Conservation (phyloP, 2,888 invertebrate genomes). For the Callimorpha dominula region DNA sequence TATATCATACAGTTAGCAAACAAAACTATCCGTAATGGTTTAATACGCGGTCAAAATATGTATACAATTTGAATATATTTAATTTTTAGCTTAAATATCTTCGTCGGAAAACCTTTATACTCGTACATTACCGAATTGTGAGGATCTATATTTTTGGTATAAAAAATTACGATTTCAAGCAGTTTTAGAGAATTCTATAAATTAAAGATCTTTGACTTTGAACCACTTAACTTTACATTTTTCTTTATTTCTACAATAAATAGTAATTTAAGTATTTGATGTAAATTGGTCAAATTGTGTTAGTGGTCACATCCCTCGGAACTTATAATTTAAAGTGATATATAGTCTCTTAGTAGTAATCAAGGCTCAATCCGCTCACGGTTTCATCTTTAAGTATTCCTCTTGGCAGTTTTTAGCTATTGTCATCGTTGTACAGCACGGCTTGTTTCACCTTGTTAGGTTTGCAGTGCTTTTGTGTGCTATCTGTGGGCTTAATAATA, state of each 20-base stretch:
- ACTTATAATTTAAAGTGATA: constrained; percentile 42
- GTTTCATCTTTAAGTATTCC: constrained; percentile 25
- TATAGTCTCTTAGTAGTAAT: constrained; percentile 37
- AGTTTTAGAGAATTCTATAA: no score
- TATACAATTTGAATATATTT: not conserved
- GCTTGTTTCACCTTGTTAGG: constrained; percentile 28
- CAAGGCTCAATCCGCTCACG: constrained; percentile 30
- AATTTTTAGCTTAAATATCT: not conserved
- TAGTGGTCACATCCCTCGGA: not conserved
- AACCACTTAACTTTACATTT: not conserved
- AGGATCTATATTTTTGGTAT: no score
- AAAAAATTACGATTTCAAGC: no score
- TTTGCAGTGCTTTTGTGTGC: constrained; percentile 22
- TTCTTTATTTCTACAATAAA: not conserved
- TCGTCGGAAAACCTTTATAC: not conserved
- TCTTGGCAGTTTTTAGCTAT: constrained; percentile 30
- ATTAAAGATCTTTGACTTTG: no score
- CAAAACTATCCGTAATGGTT: not conserved
- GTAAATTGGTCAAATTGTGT: not conserved
- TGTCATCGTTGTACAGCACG: constrained; percentile 5
- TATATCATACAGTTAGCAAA: not conserved
- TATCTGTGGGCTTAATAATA: constrained; percentile 42
- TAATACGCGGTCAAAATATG: not conserved
- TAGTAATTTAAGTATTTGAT: not conserved
- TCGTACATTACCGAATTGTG: no score